A percentile compares a stretch with the other conserved stretches of the same genome.
Evolutionary conservation across 2,888 invertebrate genomes (phyloP).

Genomic region (Pandemis heparana): DNA sequence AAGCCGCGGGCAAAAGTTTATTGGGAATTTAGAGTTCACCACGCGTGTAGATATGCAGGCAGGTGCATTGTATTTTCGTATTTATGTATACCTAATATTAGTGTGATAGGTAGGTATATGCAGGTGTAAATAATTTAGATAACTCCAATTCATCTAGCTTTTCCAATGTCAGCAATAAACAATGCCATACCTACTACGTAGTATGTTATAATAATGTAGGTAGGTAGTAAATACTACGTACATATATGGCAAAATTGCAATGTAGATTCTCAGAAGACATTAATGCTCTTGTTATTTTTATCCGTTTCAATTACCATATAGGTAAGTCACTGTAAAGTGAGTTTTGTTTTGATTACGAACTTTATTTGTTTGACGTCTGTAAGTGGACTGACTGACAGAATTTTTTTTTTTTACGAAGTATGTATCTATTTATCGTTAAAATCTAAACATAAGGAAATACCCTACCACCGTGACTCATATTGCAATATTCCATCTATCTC

Average conservation of each 20-base stretch:
- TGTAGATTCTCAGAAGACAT: constrained; percentile 8
- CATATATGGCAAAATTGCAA: constrained; percentile 1
- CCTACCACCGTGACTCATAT: constrained; percentile 6
- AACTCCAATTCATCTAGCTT: background rate
- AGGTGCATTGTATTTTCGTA: background rate
- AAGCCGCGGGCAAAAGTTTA: background rate
- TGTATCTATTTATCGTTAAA: background rate
- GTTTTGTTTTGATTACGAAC: background rate
- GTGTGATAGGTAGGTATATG: too few species aligned
- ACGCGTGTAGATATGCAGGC: background rate
- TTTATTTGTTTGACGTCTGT: background rate
- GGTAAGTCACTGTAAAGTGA: background rate
- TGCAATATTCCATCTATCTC: constrained; percentile 4
- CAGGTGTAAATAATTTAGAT: background rate
- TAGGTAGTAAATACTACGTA: too few species aligned
- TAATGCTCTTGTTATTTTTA: constrained; percentile 4
- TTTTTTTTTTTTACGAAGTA: background rate
- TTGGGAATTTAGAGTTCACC: background rate
- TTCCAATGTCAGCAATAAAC: background rate
- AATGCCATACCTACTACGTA: background rate
- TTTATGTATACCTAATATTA: too few species aligned
- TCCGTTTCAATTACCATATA: background rate
- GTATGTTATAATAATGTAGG: background rate
- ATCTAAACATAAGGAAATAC: constrained; percentile 19
- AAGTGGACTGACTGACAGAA: background rate